Conservation (phyloP, 1,140 invertebrate species). For the Macrosteles quadrilineatus region DNA sequence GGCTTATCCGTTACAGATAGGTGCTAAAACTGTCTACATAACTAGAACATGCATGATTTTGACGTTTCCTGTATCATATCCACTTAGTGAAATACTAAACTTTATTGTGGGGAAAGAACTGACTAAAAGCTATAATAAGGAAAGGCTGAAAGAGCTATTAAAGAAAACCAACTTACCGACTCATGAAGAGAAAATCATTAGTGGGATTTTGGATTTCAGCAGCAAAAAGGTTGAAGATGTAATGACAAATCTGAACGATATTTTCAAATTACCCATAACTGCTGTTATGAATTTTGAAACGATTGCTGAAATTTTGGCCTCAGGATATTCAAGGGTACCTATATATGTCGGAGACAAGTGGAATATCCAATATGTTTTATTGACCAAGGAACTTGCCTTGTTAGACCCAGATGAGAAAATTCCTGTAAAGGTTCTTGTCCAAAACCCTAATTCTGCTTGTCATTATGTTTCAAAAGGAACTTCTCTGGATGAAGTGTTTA, state of each 20-base stretch:
- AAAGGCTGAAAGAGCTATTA: constrained; percentile 63
- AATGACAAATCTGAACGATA: constrained; percentile 60
- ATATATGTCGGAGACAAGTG: constrained; percentile 56
- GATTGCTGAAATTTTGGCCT: constrained; percentile 58
- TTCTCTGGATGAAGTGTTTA: constrained; percentile 59
- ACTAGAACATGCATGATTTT: constrained; percentile 64
- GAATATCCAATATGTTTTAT: constrained; percentile 61
- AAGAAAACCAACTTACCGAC: constrained; percentile 46
- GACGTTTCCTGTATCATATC: constrained; percentile 64
- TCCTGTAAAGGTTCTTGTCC: constrained; percentile 59
- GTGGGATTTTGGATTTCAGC: constrained; percentile 57
- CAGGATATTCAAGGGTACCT: constrained; percentile 65
- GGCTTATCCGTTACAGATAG: constrained; percentile 62
- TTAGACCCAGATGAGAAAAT: constrained; percentile 64
- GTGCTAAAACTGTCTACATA: constrained; percentile 60
- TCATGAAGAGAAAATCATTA: constrained; percentile 60
- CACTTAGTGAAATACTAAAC: constrained; percentile 60
- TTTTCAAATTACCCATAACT: constrained; percentile 57
- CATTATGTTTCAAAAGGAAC: constrained; percentile 60
- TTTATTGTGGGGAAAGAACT: constrained; percentile 59
- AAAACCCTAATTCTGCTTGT: constrained; percentile 58
- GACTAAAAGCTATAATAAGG: constrained; percentile 62
- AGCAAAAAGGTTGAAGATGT: constrained; percentile 56
- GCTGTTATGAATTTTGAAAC: constrained; percentile 58
- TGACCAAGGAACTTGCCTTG: constrained; percentile 65